These are phyloP conservation scores for Phataginus tetradactyla DNA, from an alignment of 2,797 vertebrate species.

Conservation along the genomic window DNA sequence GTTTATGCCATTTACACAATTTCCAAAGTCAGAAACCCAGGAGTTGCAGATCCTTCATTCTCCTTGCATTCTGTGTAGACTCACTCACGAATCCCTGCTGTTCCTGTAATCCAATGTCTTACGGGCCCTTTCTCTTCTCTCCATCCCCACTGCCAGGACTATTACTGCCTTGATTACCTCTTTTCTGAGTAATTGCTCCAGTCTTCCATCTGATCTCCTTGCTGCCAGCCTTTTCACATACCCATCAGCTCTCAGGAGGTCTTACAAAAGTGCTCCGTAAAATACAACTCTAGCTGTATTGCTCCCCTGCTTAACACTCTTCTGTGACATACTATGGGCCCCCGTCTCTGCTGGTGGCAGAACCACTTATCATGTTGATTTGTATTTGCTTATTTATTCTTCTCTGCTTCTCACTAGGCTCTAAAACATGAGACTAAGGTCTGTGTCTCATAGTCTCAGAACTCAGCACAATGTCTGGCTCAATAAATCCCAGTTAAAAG, in stretches of 20 bases:
- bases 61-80: not conserved
- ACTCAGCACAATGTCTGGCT: slow-evolving; percentile 41
- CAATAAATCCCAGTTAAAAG: slow-evolving; percentile 66
- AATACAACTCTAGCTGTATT: not conserved
- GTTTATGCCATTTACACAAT: not conserved
- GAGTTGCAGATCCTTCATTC: not conserved
- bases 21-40: not conserved
- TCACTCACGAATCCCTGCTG: not conserved
- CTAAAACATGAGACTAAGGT: not conserved
- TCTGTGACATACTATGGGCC: not conserved
- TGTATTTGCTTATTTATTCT: slow-evolving; percentile 23
- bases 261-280: not conserved
- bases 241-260: not conserved
- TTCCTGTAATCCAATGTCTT: not conserved
- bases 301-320: not conserved
- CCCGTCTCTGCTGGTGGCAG: not conserved
- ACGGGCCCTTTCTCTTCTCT: not conserved
- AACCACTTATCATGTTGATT: not conserved
- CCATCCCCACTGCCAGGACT: not conserved
- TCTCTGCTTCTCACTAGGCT: not conserved
- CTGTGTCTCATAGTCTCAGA: slow-evolving; percentile 4
- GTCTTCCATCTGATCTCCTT: not conserved
- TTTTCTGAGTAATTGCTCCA: not conserved
- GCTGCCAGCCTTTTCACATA: not conserved
- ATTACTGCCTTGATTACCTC: not conserved